Conservation (phyloP, 2,888 invertebrate species). For the Arrhopalites spinosus region DNA sequence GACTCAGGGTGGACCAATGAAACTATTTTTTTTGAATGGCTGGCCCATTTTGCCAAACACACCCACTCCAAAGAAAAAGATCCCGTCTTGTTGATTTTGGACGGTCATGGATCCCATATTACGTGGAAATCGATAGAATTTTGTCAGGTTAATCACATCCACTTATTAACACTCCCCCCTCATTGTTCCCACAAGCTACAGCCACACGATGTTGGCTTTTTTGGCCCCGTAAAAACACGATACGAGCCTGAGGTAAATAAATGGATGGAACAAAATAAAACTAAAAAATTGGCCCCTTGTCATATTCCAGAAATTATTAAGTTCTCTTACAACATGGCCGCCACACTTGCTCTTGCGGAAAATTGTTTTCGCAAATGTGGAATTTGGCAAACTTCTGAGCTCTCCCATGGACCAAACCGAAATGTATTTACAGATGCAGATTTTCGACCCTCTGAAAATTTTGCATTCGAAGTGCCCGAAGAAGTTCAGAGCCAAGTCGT, state of each 20-base stretch:
- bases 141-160: conserved; percentile 7
- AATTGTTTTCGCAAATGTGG: neutral
- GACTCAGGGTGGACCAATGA: conserved; percentile 7
- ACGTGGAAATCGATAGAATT: neutral
- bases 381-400: neutral
- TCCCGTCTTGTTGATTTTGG: neutral
- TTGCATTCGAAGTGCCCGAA: neutral
- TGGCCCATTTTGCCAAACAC: neutral
- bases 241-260: neutral
- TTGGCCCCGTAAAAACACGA: neutral
- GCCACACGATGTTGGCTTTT: neutral
- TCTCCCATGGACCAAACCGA: neutral
- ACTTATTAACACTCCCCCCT: conserved; percentile 32
- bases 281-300: neutral
- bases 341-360: neutral
- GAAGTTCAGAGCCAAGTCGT: neutral
- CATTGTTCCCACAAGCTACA: conserved; percentile 1
- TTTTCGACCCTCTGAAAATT: neutral
- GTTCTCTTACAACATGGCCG: neutral
- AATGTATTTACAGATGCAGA: neutral
- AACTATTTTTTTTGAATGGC: neutral
- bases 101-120: neutral
- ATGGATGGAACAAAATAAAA: neutral
- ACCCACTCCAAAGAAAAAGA: neutral
- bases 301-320: neutral